Percentiles rank a stretch among this genome's conserved stretches.
Evolutionary conservation across 2,113 vertebrate species (phyloP).

Genomic region (Triplophysa rosa): DNA sequence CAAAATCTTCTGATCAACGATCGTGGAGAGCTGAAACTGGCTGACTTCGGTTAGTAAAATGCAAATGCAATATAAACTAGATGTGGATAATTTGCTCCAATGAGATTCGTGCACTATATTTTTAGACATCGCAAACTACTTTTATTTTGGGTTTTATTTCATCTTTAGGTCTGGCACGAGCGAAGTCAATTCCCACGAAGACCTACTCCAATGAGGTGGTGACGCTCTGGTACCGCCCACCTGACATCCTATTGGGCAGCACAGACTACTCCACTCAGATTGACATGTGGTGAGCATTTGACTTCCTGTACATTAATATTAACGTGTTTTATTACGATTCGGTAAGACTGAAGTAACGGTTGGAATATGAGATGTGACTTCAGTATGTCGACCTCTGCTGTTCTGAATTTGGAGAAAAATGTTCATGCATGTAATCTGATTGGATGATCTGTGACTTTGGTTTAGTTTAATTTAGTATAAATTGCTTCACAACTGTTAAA

Average conservation of each 20-base stretch:
- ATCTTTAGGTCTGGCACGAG: conserved; percentile 81
- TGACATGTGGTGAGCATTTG: conserved; percentile 85
- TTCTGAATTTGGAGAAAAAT: no score
- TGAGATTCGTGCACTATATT: no score
- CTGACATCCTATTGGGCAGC: conserved; percentile 86
- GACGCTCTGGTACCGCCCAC: conserved; percentile 89
- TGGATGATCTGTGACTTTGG: no score
- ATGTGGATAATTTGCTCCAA: no score
- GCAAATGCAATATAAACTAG: not conserved
- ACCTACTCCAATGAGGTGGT: conserved; percentile 92
- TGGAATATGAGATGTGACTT: no score
- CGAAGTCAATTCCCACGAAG: conserved; percentile 91
- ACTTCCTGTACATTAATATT: not conserved
- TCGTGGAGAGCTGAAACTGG: conserved; percentile 75
- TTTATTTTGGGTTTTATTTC: not conserved
- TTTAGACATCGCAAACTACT: not conserved
- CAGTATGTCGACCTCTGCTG: no score
- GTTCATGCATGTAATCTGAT: no score
- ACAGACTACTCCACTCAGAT: conserved; percentile 92
- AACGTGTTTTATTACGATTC: not conserved
- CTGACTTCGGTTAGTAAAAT: conserved; percentile 71
- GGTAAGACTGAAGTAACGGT: no score
- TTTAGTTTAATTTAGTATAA: no score
- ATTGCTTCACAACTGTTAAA: no score
- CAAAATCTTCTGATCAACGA: conserved; percentile 80